phyloP scores from a whole-genome alignment of 2,888 invertebrate genomes.

The Lissonota sp. region DNA sequence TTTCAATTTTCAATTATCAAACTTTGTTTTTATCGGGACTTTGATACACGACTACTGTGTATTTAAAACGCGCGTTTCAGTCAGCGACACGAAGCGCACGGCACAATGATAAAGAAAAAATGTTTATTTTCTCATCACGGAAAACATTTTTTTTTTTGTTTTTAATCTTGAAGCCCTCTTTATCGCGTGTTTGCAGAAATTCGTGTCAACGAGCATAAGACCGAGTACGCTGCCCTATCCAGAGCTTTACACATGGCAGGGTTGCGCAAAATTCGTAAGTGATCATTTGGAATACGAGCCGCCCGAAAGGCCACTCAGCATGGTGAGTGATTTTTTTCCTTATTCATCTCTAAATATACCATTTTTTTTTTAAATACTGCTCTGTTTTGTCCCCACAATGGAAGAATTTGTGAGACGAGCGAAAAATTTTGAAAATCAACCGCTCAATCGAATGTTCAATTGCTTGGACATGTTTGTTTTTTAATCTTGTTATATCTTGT shows the following conservation, averaged over 20 bases:
- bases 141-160: conserved; percentile 37
- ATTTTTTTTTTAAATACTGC: background rate
- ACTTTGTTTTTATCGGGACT: conserved; percentile 42
- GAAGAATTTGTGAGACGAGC: conserved; percentile 36
- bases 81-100: conserved; percentile 48
- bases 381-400: conserved; percentile 37
- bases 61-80: conserved; percentile 51
- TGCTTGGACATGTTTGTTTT: conserved; percentile 6
- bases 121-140: conserved; percentile 20
- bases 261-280: conserved; percentile 90
- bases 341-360: conserved; percentile 21
- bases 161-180: conserved; percentile 29
- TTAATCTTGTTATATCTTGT: background rate
- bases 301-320: conserved; percentile 87
- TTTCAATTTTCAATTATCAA: conserved; percentile 66
- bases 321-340: conserved; percentile 86
- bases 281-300: conserved; percentile 92
- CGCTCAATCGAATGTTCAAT: no score
- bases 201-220: conserved; percentile 93
- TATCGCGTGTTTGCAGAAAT: conserved; percentile 87
- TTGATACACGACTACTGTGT: conserved; percentile 66
- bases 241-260: conserved; percentile 89
- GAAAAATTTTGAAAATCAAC: conserved; percentile 6
- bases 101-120: conserved; percentile 45
- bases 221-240: conserved; percentile 91